Conservation (phyloP, 2,113 vertebrate species). For the Carassius gibelio region DNA sequence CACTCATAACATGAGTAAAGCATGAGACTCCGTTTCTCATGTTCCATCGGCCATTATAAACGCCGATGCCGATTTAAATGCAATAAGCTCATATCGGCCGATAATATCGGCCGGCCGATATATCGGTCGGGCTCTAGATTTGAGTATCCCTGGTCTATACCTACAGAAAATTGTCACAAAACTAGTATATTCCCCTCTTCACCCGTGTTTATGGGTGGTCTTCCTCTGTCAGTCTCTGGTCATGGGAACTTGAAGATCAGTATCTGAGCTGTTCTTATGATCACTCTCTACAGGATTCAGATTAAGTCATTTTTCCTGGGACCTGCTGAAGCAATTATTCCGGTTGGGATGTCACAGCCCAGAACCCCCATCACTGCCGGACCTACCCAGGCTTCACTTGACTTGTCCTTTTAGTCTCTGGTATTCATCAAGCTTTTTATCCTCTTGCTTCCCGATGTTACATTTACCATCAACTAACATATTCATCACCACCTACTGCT, state of each 20-base stretch:
- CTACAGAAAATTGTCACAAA: neutral
- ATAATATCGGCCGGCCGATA: too few relatives aligned
- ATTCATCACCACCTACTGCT: neutral
- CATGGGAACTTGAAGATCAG: conserved; percentile 18
- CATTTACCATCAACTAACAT: neutral
- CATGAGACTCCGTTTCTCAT: too few relatives aligned
- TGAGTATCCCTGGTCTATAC: neutral
- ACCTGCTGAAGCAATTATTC: conserved; percentile 23
- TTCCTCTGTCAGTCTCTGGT: neutral
- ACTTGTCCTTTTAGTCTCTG: neutral
- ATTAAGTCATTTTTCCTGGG: conserved; percentile 12
- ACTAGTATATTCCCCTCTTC: neutral
- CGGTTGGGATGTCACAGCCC: conserved; percentile 8
- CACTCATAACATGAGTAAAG: too few relatives aligned
- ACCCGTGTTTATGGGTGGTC: neutral
- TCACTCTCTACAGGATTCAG: neutral
- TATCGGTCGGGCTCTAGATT: too few relatives aligned
- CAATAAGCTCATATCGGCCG: too few relatives aligned
- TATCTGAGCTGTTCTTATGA: conserved; percentile 5
- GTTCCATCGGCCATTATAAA: too few relatives aligned
- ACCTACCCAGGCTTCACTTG: neutral
- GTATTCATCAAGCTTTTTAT: neutral
- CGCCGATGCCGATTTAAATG: too few relatives aligned
- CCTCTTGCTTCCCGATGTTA: neutral
- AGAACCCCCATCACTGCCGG: neutral